phyloP scores from a whole-genome alignment of 2,888 invertebrate species.

The Tiphia femorata region DNA sequence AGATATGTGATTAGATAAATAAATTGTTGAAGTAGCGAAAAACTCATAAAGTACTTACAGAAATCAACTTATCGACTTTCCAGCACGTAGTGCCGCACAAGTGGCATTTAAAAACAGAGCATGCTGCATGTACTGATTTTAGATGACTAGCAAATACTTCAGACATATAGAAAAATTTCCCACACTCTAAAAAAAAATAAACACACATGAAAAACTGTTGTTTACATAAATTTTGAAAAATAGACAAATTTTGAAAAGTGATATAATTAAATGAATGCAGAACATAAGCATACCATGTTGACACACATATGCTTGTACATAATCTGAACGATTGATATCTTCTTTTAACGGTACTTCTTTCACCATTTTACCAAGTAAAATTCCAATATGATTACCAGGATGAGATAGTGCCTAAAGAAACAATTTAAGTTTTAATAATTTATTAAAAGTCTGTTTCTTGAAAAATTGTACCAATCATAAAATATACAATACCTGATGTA shows the following conservation, averaged over 20 bases:
- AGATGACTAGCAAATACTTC: conserved; percentile 62
- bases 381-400: conserved; percentile 25
- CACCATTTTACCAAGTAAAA: conserved; percentile 34
- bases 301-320: conserved; percentile 60
- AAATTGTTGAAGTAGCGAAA: neutral
- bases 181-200: conserved; percentile 53
- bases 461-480: neutral
- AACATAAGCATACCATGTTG: conserved; percentile 49
- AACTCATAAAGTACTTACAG: conserved; percentile 34
- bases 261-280: neutral
- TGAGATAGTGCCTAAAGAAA: conserved; percentile 41
- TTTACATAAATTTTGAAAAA: neutral
- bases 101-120: conserved; percentile 66
- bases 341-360: conserved; percentile 40
- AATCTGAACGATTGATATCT: conserved; percentile 50
- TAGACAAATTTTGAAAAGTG: neutral
- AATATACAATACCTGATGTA: conserved; percentile 71
- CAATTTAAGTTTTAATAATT: neutral
- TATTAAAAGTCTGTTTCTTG: neutral
- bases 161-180: conserved; percentile 60
- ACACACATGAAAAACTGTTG: neutral
- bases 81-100: conserved; percentile 66
- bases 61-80: conserved; percentile 50
- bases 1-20: neutral
- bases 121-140: conserved; percentile 49